phyloP scores from a whole-genome alignment of 2,797 vertebrate genomes.

The Alcedo atthis region DNA sequence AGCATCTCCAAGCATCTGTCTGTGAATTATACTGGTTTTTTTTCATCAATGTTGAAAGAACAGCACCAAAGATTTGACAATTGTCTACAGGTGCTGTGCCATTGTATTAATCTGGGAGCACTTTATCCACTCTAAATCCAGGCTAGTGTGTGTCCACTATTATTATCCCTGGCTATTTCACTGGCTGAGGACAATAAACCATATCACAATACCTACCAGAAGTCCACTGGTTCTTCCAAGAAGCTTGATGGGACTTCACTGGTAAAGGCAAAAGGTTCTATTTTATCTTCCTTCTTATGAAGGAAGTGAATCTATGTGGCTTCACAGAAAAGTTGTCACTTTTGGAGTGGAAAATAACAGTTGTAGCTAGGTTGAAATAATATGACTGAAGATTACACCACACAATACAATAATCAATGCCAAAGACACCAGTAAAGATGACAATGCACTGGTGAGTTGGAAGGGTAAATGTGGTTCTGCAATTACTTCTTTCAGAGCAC shows the following conservation, averaged over 20 bases:
- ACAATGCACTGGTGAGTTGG: not conserved
- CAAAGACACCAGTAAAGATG: not conserved
- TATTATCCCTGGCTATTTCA: not conserved
- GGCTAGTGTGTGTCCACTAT: not conserved
- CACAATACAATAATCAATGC: not conserved
- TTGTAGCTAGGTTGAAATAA: not conserved
- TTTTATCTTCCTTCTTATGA: not conserved
- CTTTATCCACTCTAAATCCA: not conserved
- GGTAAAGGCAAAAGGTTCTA: not conserved
- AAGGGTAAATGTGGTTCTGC: not conserved
- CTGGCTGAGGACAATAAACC: not conserved
- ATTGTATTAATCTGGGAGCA: not conserved
- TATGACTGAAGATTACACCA: not conserved
- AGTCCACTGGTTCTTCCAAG: not conserved
- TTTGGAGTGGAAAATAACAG: not conserved
- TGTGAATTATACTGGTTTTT: not conserved
- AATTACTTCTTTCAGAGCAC: not conserved
- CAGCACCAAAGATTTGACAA: not conserved
- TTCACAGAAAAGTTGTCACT: not conserved
- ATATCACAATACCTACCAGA: not conserved
- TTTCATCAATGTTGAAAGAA: not conserved
- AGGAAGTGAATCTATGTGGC: not conserved
- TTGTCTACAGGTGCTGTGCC: not conserved
- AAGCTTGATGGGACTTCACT: not conserved
- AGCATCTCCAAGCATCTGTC: not conserved